phyloP scores from a whole-genome alignment of 2,888 invertebrate species.

The Orthosia gothica region DNA sequence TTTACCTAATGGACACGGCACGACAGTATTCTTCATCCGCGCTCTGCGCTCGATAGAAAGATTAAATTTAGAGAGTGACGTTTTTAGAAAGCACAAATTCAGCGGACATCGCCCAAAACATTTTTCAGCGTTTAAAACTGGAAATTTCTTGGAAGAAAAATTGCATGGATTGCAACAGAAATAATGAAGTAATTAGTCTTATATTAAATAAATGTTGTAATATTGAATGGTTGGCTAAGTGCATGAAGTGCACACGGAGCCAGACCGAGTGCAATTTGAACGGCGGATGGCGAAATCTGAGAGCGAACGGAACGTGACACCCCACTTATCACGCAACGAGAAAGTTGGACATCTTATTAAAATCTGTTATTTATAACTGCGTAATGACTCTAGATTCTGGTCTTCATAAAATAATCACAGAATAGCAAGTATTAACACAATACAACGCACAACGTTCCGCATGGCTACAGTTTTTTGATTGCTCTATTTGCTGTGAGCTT shows the following conservation, averaged over 20 bases:
- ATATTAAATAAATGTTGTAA: constrained; percentile 72
- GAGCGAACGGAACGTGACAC: constrained; percentile 88
- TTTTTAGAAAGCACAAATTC: constrained; percentile 83
- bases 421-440: constrained; percentile 25
- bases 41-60: constrained; percentile 80
- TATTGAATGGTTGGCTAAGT: constrained; percentile 74
- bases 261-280: constrained; percentile 83
- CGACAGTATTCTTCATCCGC: constrained; percentile 85
- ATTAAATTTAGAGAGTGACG: constrained; percentile 86
- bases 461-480: constrained; percentile 16
- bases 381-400: constrained; percentile 68
- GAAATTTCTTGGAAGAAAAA: constrained; percentile 7
- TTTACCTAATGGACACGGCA: constrained; percentile 86
- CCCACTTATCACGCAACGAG: constrained; percentile 87
- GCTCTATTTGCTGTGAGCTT: constrained; percentile 25
- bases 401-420: constrained; percentile 60
- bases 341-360: constrained; percentile 88
- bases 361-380: constrained; percentile 84
- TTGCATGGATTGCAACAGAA: constrained; percentile 8
- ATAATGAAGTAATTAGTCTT: constrained; percentile 62
- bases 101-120: constrained; percentile 59
- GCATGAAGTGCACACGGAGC: constrained; percentile 78
- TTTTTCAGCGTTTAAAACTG: constrained; percentile 38
- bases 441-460: constrained; percentile 12
- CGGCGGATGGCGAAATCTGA: constrained; percentile 87